Conservation (phyloP, 2,888 invertebrate species). For the Lasioglossum vierecki region DNA sequence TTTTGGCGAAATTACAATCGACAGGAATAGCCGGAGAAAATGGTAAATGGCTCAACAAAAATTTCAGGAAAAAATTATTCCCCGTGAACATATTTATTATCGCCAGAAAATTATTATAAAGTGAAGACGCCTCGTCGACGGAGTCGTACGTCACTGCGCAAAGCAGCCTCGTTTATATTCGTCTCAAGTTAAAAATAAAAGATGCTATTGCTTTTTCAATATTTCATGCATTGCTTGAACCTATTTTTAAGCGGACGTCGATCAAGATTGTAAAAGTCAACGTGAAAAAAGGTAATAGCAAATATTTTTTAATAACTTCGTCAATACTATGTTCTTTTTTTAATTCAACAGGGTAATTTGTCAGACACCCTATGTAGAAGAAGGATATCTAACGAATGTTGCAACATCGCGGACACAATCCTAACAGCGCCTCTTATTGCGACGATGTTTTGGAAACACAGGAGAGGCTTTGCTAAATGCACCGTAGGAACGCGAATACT, state of each 20-base stretch:
- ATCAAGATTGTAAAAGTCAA: not conserved
- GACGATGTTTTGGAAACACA: not conserved
- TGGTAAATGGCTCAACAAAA: not conserved
- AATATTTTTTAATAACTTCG: not conserved
- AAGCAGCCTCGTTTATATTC: not conserved
- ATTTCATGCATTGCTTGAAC: not conserved
- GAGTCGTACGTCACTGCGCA: not conserved
- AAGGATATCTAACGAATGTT: not conserved
- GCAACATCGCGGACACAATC: not conserved
- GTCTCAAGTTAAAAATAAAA: not conserved
- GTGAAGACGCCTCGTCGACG: not conserved
- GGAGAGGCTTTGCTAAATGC: not conserved
- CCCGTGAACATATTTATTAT: not conserved
- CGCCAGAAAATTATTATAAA: not conserved
- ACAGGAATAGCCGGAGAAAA: not conserved
- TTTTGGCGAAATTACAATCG: too few relatives aligned
- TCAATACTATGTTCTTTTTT: too few relatives aligned
- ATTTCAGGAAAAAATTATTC: not conserved
- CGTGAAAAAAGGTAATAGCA: not conserved
- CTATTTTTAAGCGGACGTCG: not conserved
- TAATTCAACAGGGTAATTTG: not conserved
- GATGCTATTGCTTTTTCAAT: conserved; percentile 4
- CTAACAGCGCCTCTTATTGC: not conserved
- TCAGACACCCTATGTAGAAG: not conserved
- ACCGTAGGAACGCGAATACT: not conserved